Evolutionary conservation across 1,140 invertebrate species (phyloP), one percentile per base, ranked within the genome.

Genomic region (Pachyrhynchus sulphureomaculatus): DNA sequence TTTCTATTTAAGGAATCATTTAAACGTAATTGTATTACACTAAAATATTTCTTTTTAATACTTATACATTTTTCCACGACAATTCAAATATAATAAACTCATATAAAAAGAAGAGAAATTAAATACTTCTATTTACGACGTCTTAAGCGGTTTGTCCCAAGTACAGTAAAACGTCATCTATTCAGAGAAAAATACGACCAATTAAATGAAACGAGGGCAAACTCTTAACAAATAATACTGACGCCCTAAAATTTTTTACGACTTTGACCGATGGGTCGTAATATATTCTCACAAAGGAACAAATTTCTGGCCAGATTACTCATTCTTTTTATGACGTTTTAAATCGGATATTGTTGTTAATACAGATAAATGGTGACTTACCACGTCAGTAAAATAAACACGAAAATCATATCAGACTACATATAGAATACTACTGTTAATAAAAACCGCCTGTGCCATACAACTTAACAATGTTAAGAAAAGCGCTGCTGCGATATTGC

Each of bases 171-270:
- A 62, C 59, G 59, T 54, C 59, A 55, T 45, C 59, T 48, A 54
- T 54, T 49, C 59, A 51, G 49, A 62, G 49, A 54, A 54, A 62
- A 62, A 62, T 62, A 62, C 59, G 59, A 62, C 49, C 58, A 61
- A 61, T 61, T 61, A 61, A 61, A 52, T 23, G 58, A 58, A 61
- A 61, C 58, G 58, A 61, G 58, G 58, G 58, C 49, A 61, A 61
- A 61, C 58, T 52, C 58, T 61, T 53, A 61, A 61, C 49, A 61
- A 61, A 61, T 61, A 62, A 53, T 55, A 54, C 59, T 52, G 59
- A 53, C 59, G 52, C 59, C 49, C 59, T 47, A 37, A 62, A 62
- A 59, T 48, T 52, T 60, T 62, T 62, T 62, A 62, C 49, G 33
- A 26, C 59, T 47, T 15, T 54, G 59, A 62, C 59, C 52, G 59